phyloP scores from a whole-genome alignment of 2,113 vertebrate genomes.

The Toxotes jaculatrix region DNA sequence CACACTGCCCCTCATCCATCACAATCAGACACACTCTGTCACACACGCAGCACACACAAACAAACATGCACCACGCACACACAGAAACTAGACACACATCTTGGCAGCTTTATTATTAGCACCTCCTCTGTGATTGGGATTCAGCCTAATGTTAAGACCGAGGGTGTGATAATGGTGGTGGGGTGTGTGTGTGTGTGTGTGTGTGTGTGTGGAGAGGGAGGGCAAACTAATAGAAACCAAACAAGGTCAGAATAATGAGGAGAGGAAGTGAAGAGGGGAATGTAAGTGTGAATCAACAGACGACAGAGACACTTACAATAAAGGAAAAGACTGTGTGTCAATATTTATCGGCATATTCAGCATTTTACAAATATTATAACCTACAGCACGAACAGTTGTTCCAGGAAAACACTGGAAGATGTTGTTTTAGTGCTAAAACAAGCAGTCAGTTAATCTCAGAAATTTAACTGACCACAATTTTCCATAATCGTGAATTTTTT shows the following conservation, averaged over 20 bases:
- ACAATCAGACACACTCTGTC: conserved; percentile 60
- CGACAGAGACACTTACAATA: not conserved
- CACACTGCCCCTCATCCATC: conserved; percentile 59
- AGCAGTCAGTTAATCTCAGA: too few species aligned
- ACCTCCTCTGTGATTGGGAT: conserved; percentile 48
- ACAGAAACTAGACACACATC: conserved; percentile 21
- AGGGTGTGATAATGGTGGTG: not conserved
- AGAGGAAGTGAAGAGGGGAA: not conserved
- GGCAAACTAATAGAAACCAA: conserved; percentile 16
- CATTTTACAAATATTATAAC: not conserved
- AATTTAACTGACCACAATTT: too few species aligned
- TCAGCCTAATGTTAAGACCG: conserved; percentile 19
- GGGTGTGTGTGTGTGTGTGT: not conserved
- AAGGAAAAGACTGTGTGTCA: not conserved
- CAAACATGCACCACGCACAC: conserved; percentile 3
- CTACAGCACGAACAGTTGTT: too few species aligned
- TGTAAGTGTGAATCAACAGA: not conserved
- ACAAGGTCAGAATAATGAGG: conserved; percentile 49
- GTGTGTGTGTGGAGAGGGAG: conserved; percentile 1
- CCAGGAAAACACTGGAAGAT: too few species aligned
- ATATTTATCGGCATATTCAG: too few species aligned
- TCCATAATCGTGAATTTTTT: too few species aligned
- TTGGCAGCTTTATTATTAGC: conserved; percentile 52
- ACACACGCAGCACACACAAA: not conserved
- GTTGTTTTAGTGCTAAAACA: too few species aligned